Evolutionary conservation across 1,140 invertebrate species (phyloP).

Genomic region (Drosophila guanche): DNA sequence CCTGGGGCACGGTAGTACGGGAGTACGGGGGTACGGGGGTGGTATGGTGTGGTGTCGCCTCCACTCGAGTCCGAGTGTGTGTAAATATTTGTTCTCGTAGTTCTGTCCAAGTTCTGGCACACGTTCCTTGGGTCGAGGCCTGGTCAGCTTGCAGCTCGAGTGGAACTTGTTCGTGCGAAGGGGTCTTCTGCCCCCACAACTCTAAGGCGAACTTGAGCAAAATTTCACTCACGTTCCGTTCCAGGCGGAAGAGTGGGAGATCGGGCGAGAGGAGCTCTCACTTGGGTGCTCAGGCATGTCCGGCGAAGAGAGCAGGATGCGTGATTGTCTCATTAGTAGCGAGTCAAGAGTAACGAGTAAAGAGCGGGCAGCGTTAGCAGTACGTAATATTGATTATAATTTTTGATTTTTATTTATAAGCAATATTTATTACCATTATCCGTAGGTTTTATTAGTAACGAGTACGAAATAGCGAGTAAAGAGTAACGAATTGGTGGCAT

Average conservation of each 20-base stretch:
- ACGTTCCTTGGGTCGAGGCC: conserved; percentile 19
- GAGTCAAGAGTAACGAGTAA: background rate
- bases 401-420: no score
- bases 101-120: conserved; percentile 53
- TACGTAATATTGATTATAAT: no score
- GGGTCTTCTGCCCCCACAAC: background rate
- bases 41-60: conserved; percentile 15
- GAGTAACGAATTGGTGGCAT: no score
- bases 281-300: conserved; percentile 13
- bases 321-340: conserved; percentile 37
- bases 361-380: no score
- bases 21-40: background rate
- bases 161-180: conserved; percentile 3
- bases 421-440: no score
- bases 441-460: no score
- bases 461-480: background rate
- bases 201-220: conserved; percentile 9
- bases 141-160: conserved; percentile 35
- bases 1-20: no score
- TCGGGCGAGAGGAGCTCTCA: background rate
- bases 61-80: conserved; percentile 30
- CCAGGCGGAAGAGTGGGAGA: no score
- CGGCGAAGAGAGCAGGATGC: background rate
- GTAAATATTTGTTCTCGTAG: conserved; percentile 74
- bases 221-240: conserved; percentile 26